phyloP scores from a whole-genome alignment of 2,888 invertebrate genomes.

The Lissonota sp. region DNA sequence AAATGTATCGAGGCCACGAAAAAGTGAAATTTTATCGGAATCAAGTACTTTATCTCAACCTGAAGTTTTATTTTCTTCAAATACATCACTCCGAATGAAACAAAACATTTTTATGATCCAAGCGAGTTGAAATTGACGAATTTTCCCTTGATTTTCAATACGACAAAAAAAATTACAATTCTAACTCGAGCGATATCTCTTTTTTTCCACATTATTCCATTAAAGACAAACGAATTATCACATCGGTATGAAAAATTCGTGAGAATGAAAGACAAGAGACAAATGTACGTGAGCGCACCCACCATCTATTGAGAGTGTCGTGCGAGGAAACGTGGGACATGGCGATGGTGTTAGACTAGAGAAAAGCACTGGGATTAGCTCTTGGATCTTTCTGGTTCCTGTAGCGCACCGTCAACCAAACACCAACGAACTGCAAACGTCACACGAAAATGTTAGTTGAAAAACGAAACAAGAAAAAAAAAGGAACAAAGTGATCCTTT shows the following conservation, averaged over 20 bases:
- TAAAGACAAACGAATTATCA: too few relatives aligned
- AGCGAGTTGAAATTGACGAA: not conserved
- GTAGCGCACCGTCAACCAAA: conserved; percentile 98
- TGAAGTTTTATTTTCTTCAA: too few relatives aligned
- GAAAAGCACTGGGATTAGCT: conserved; percentile 98
- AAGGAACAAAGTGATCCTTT: not conserved
- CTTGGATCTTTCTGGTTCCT: conserved; percentile 99
- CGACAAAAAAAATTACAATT: too few relatives aligned
- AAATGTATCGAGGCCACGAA: not conserved
- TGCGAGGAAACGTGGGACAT: conserved; percentile 82
- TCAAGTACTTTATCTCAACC: conserved; percentile 16
- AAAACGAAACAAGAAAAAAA: not conserved
- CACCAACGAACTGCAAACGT: conserved; percentile 95
- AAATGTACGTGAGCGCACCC: conserved; percentile 71
- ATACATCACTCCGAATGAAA: too few relatives aligned
- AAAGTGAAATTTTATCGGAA: conserved; percentile 42
- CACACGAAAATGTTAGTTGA: conserved; percentile 60
- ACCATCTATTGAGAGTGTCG: conserved; percentile 81
- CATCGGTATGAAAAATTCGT: too few relatives aligned
- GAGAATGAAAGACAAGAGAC: not conserved
- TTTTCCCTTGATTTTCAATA: too few relatives aligned
- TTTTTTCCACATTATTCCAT: too few relatives aligned
- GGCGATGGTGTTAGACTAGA: conserved; percentile 88
- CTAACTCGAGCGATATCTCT: too few relatives aligned
- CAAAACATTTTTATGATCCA: too few relatives aligned